Evolutionary conservation across 2,888 invertebrate genomes (phyloP).

Genomic region (Idaea straminata): DNA sequence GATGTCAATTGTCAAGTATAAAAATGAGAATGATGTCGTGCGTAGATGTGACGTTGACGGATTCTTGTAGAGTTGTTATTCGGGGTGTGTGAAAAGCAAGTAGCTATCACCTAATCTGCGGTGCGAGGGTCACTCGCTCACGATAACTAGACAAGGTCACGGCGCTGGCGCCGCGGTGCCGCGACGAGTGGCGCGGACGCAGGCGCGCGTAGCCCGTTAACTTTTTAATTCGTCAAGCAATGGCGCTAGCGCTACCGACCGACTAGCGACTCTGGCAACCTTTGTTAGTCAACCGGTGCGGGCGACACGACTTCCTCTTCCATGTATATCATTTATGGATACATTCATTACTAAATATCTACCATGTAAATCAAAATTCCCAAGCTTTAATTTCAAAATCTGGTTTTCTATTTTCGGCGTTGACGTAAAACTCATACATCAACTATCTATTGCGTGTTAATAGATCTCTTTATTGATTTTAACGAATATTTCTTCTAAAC

Average conservation of each 20-base stretch:
- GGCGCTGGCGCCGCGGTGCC: slow-evolving; percentile 71
- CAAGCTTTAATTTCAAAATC: slow-evolving; percentile 14
- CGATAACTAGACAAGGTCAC: slow-evolving; percentile 77
- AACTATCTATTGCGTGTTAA: slow-evolving; percentile 16
- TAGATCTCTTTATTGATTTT: slow-evolving; percentile 20
- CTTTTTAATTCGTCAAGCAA: slow-evolving; percentile 73
- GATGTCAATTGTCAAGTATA: not conserved
- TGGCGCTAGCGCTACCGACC: slow-evolving; percentile 45
- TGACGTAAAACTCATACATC: slow-evolving; percentile 27
- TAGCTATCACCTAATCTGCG: slow-evolving; percentile 64
- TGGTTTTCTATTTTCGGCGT: slow-evolving; percentile 27
- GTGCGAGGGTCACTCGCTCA: slow-evolving; percentile 69
- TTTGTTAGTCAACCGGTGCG: slow-evolving; percentile 54
- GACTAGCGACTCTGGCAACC: slow-evolving; percentile 40
- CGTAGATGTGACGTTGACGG: slow-evolving; percentile 12
- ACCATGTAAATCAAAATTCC: no score
- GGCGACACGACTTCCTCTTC: slow-evolving; percentile 36
- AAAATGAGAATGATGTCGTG: not conserved
- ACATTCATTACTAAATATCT: no score
- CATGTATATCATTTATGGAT: no score
- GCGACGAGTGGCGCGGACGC: slow-evolving; percentile 57
- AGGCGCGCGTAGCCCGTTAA: slow-evolving; percentile 67
- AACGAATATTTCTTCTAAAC: slow-evolving; percentile 19
- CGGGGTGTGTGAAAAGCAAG: slow-evolving; percentile 38
- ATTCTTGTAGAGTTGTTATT: slow-evolving; percentile 18